Evolutionary conservation across 2,888 invertebrate genomes (phyloP).

Genomic region (Eucriotettix oculatus): DNA sequence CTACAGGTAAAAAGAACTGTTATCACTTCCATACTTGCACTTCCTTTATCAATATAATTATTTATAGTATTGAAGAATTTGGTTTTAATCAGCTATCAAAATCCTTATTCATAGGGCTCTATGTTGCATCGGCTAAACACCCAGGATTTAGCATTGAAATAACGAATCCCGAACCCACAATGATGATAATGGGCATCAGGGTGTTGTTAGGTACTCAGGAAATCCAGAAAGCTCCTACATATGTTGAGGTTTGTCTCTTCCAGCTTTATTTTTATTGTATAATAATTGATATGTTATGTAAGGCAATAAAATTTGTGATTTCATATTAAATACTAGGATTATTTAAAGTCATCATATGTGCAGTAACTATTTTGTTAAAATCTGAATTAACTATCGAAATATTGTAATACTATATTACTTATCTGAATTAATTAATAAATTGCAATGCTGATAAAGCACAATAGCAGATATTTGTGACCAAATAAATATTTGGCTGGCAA

Average conservation of each 20-base stretch:
- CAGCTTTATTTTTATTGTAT: too few relatives aligned
- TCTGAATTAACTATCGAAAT: too few relatives aligned
- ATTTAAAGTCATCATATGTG: too few relatives aligned
- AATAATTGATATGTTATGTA: too few relatives aligned
- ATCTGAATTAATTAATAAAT: too few relatives aligned
- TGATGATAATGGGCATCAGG: slow-evolving; percentile 80
- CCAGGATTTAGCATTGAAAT: slow-evolving; percentile 81
- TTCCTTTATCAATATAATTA: slow-evolving; percentile 1
- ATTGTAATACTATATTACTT: too few relatives aligned
- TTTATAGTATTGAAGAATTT: background rate
- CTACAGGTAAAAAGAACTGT: slow-evolving; percentile 24
- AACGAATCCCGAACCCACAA: slow-evolving; percentile 57
- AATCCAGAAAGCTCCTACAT: slow-evolving; percentile 56
- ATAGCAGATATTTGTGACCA: too few relatives aligned
- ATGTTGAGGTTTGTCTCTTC: slow-evolving; percentile 40
- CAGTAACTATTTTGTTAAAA: too few relatives aligned
- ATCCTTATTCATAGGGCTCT: slow-evolving; percentile 48
- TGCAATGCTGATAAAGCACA: too few relatives aligned
- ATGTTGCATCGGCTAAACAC: slow-evolving; percentile 82
- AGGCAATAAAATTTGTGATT: too few relatives aligned
- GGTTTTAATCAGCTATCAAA: background rate
- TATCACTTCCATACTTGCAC: slow-evolving; percentile 3
- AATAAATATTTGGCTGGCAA: too few relatives aligned
- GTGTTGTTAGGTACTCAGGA: slow-evolving; percentile 76
- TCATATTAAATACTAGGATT: too few relatives aligned